A percentile compares a stretch with the other conserved stretches of the same genome.
Evolutionary conservation across 2,113 vertebrate genomes (phyloP).

Genomic region (Pseudopodoces humilis): DNA sequence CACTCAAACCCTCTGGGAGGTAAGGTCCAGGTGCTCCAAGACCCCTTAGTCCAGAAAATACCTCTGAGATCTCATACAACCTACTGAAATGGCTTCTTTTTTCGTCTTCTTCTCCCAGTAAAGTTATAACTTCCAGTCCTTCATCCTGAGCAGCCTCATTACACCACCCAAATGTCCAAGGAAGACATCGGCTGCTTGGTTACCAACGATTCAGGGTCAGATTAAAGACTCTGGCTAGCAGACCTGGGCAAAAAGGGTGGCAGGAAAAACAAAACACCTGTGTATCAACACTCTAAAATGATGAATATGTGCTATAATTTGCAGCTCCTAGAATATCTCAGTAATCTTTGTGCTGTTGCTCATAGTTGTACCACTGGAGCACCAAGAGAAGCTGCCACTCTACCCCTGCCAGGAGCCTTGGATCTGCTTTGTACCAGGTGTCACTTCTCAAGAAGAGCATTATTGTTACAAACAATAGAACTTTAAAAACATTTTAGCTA

Average conservation of each 20-base stretch:
- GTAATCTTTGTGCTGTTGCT: rapidly evolving
- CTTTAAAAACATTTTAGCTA: neutral
- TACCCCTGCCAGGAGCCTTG: neutral
- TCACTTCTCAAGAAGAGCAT: neutral
- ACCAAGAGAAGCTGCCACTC: neutral
- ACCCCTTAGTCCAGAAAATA: neutral
- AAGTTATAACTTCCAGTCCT: neutral
- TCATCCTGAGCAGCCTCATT: neutral
- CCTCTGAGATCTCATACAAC: neutral
- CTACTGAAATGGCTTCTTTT: neutral
- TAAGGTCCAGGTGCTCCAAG: neutral
- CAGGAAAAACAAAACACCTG: neutral
- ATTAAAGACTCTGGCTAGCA: neutral
- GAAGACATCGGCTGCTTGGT: neutral
- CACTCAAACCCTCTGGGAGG: neutral
- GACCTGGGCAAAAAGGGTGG: neutral
- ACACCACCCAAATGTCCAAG: neutral
- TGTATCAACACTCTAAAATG: rapidly evolving
- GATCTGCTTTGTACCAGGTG: neutral
- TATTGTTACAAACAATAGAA: neutral
- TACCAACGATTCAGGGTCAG: neutral
- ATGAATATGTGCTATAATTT: neutral
- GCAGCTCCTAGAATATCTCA: neutral
- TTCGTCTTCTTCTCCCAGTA: rapidly evolving
- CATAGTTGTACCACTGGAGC: neutral